Conservation (phyloP, 2,888 invertebrate species). For the Stenurella melanura region DNA sequence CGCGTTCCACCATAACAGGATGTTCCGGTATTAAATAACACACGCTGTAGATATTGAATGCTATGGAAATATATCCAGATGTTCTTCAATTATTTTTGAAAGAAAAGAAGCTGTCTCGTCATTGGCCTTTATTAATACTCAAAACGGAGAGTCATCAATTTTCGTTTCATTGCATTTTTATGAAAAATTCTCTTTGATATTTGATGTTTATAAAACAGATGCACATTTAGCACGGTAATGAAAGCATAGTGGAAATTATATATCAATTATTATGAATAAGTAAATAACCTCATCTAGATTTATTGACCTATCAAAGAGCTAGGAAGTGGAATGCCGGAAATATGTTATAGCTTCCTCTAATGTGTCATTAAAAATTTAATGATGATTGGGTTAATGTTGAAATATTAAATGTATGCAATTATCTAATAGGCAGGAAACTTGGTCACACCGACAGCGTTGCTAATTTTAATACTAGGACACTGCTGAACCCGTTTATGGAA, state of each 20-base stretch:
- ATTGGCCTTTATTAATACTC: background rate
- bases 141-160: slow-evolving; percentile 6
- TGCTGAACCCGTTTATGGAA: too few species aligned
- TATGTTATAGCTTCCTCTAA: background rate
- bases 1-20: too few species aligned
- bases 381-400: background rate
- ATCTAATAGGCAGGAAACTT: background rate
- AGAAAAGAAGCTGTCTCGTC: background rate
- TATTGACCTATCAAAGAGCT: background rate
- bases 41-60: too few species aligned
- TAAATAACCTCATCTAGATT: background rate
- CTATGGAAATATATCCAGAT: too few species aligned
- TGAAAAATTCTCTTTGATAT: background rate
- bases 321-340: slow-evolving; percentile 1
- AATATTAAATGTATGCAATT: background rate
- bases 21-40: too few species aligned
- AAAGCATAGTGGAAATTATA: background rate
- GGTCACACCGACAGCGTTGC: background rate
- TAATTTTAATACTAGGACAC: background rate
- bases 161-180: slow-evolving; percentile 2
- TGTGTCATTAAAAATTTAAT: background rate
- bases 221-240: background rate
- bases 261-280: background rate
- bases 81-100: background rate
- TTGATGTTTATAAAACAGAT: background rate